Percentiles rank a stretch among this genome's conserved stretches.
Conservation (phyloP, 2,797 vertebrate genomes). For the Enteromius anoplus region DNA sequence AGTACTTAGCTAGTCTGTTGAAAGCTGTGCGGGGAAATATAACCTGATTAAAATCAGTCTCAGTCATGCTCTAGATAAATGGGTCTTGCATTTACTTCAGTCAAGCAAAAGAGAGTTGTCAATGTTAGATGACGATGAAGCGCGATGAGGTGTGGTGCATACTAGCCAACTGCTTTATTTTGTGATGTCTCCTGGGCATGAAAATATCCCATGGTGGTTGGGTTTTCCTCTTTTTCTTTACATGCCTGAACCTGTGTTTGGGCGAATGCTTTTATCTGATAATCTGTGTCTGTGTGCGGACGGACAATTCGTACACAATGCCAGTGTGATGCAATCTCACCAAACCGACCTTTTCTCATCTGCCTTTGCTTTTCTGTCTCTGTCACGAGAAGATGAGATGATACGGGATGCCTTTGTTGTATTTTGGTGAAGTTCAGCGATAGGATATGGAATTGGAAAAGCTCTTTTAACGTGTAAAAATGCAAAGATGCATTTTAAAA, state of each 20-base stretch:
- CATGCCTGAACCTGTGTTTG: constrained; percentile 64
- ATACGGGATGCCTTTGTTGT: constrained; percentile 15
- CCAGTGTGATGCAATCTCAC: constrained; percentile 35
- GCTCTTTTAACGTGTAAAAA: background rate
- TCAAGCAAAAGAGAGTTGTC: constrained; percentile 21
- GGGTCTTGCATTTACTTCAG: background rate
- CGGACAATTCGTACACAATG: constrained; percentile 32
- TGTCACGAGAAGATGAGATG: background rate
- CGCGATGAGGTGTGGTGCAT: constrained; percentile 42
- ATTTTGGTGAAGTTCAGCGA: background rate
- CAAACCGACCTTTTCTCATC: constrained; percentile 19
- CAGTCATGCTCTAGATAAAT: constrained; percentile 26
- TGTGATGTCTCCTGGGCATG: constrained; percentile 42
- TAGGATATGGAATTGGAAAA: background rate
- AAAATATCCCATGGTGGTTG: constrained; percentile 42
- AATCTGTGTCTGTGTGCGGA: background rate
- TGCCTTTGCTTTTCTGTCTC: constrained; percentile 4
- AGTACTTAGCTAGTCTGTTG: background rate
- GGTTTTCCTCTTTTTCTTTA: constrained; percentile 31
- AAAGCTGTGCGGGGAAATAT: background rate
- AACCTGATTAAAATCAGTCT: constrained; percentile 15
- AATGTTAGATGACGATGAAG: constrained; percentile 29
- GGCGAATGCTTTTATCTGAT: constrained; percentile 58
- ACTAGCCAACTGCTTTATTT: constrained; percentile 31
- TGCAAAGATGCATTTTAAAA: too few species aligned